Evolutionary conservation across 2,888 invertebrate species (phyloP).

Genomic region (Polydrusus pterygomalis): DNA sequence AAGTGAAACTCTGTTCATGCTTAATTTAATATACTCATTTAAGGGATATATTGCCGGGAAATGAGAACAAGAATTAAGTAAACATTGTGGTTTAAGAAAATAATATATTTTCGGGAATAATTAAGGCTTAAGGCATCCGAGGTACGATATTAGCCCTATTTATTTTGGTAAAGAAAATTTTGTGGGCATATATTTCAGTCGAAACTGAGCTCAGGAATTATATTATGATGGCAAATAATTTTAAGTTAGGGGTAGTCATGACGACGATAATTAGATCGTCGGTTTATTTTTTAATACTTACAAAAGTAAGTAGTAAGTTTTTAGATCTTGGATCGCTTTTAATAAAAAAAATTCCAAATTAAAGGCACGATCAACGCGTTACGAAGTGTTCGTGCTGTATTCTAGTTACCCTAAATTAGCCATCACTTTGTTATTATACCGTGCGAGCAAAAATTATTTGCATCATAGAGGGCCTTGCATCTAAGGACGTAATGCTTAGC

Average conservation of each 20-base stretch:
- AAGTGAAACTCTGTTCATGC: conserved; percentile 23
- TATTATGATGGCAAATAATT: conserved; percentile 19
- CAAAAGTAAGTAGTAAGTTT: too few relatives aligned
- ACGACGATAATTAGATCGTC: too few relatives aligned
- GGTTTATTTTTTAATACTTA: too few relatives aligned
- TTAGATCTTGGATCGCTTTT: too few relatives aligned
- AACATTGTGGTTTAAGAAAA: conserved; percentile 20
- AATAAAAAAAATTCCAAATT: too few relatives aligned
- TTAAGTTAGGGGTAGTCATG: not conserved
- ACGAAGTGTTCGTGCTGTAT: too few relatives aligned
- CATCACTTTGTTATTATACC: too few relatives aligned
- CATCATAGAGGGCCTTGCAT: too few relatives aligned
- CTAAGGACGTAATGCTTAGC: too few relatives aligned
- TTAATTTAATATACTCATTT: conserved; percentile 29
- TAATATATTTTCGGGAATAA: conserved; percentile 16
- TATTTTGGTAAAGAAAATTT: conserved; percentile 27
- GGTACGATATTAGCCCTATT: conserved; percentile 20
- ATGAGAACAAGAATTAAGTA: conserved; percentile 33
- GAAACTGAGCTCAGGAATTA: conserved; percentile 14
- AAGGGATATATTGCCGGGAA: conserved; percentile 24
- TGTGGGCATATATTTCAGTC: conserved; percentile 17
- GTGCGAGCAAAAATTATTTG: too few relatives aligned
- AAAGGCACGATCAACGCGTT: too few relatives aligned
- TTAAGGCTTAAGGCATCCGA: conserved; percentile 11
- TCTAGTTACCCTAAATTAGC: too few relatives aligned